phyloP scores from a whole-genome alignment of 2,797 vertebrate species.

The Mormyrus proboscirostris region DNA sequence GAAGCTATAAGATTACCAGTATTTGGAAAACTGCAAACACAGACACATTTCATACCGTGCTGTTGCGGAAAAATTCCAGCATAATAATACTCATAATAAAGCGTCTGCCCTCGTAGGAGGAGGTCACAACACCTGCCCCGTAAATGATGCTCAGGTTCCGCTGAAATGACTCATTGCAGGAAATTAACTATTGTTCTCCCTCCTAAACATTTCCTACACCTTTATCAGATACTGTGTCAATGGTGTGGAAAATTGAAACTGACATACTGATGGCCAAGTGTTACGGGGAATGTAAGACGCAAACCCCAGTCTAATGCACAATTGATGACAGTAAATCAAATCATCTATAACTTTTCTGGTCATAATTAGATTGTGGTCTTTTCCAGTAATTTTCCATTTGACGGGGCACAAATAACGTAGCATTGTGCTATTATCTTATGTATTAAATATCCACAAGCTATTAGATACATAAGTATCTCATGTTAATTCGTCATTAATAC shows the following conservation, averaged over 20 bases:
- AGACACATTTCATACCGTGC: not conserved
- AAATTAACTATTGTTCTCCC: not conserved
- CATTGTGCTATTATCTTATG: too few species aligned
- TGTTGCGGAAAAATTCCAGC: not conserved
- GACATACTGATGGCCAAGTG: not conserved
- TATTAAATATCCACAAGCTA: too few species aligned
- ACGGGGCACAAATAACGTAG: too few species aligned
- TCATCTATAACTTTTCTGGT: not conserved
- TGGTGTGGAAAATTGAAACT: not conserved
- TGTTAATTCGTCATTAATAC: too few species aligned
- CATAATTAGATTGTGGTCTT: not conserved
- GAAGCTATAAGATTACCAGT: not conserved
- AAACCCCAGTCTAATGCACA: not conserved
- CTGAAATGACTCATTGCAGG: not conserved
- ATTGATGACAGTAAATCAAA: not conserved
- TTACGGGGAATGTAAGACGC: not conserved
- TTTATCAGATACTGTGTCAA: not conserved
- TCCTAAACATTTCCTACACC: not conserved
- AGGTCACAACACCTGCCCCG: not conserved
- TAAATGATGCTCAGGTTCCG: not conserved
- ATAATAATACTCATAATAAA: not conserved
- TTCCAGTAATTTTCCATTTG: too few species aligned
- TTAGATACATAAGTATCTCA: too few species aligned
- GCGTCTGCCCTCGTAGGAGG: not conserved
- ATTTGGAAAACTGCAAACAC: not conserved